Percentiles rank a stretch among this genome's conserved stretches.
phyloP scores from a whole-genome alignment of 2,113 vertebrate species.

The Rynchops niger region DNA sequence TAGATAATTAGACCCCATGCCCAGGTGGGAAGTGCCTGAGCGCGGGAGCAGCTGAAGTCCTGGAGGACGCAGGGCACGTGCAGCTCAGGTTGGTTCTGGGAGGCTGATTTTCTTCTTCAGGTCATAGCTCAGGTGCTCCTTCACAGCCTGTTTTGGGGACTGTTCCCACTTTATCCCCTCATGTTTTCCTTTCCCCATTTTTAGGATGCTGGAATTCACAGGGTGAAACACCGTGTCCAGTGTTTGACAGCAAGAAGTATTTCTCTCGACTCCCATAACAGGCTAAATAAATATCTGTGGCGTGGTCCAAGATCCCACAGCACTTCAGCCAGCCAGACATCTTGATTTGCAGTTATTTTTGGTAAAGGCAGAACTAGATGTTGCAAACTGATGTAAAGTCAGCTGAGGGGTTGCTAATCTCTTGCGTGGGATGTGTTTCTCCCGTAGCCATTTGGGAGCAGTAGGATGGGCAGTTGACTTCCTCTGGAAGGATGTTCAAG shows the following conservation, averaged over 20 bases:
- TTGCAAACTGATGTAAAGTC: slow-evolving; percentile 36
- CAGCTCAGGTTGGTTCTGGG: background rate
- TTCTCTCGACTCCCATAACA: slow-evolving; percentile 1
- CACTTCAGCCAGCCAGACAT: slow-evolving; percentile 33
- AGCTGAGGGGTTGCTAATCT: slow-evolving; percentile 63
- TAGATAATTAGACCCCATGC: background rate
- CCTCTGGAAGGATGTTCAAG: slow-evolving; percentile 54
- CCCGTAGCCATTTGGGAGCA: slow-evolving; percentile 23
- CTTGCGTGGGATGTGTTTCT: slow-evolving; percentile 60
- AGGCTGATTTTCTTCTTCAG: background rate
- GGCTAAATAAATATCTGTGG: background rate
- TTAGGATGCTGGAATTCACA: background rate
- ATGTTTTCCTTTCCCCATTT: background rate
- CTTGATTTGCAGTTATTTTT: slow-evolving; percentile 4
- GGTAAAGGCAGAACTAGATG: slow-evolving; percentile 25
- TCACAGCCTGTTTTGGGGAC: background rate
- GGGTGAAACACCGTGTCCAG: background rate
- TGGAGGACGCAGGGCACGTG: fast-evolving
- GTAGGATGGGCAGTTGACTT: slow-evolving; percentile 50
- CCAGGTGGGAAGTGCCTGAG: background rate
- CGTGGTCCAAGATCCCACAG: background rate
- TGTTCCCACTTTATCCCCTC: background rate
- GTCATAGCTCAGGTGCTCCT: background rate
- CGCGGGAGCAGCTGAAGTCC: fast-evolving
- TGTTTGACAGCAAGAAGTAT: background rate